Base-by-base conservation (phyloP, 2,113 vertebrate species). In the Salminus brasiliensis region DNA sequence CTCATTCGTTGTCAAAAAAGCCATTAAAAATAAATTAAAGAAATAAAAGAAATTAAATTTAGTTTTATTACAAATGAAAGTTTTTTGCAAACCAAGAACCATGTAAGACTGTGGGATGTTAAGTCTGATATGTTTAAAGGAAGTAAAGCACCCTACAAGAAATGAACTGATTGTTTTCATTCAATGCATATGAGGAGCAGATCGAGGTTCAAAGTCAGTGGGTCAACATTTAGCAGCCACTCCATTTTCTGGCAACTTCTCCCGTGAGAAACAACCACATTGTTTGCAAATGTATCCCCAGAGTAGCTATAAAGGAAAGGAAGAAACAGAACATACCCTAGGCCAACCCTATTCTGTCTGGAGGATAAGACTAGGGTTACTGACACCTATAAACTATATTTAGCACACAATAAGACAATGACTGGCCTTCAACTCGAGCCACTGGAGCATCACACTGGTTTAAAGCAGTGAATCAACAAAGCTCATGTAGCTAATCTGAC, bases 191-290 rank as follows among this genome's bases (percentile, higher is more conserved):
- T n/a, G n/a, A n/a, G n/a, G n/a, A n/a, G n/a, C 49, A 52, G 23
- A 85, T 53, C 53, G n/a, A 11, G 25, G 80, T 82, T 81, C 63
- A 74, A 5, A 67, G 29, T 41, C 68, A 55, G 77, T 12, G 30
- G 81, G 29, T 83, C 55, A 36, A 47, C 53, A 72, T 49, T 52
- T n/a, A n/a, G n/a, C n/a, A n/a, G n/a, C n/a, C n/a, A n/a, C n/a
- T n/a, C 15, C 74, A 2, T n/a, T 29, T 36, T 34, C 32, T 30
- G 78, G 66, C 80, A 71, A 52, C 71, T 72, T 72, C 27, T 34
- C 36, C 43, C 39, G 55, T 8, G 36, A 39, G n/a, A 66, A 39
- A 66, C 34, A 66, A 66, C 62, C 62, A 23, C 62, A 39, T 66
- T 66, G 21, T 63, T 39, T 66, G 32, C 62, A 39, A 66, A 66